Conservation (phyloP, 1,140 invertebrate genomes). For the Acromyrmex echinatior region DNA sequence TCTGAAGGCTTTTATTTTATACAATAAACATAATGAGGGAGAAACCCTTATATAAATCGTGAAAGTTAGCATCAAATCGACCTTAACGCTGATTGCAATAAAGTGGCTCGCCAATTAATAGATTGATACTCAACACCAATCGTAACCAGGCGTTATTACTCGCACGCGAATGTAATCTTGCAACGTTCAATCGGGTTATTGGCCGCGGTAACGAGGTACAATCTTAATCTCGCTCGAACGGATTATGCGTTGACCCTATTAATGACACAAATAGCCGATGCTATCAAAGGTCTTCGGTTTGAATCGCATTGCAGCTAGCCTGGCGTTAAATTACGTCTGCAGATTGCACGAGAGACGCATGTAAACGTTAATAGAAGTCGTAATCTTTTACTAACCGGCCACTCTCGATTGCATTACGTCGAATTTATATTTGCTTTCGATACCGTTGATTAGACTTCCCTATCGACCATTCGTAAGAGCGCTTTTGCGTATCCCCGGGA, state of each 20-base stretch:
- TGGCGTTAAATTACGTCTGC: conserved; percentile 29
- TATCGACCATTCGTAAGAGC: not conserved
- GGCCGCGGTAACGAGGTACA: conserved; percentile 42
- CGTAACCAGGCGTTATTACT: conserved; percentile 40
- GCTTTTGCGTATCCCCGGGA: not conserved
- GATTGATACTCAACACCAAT: conserved; percentile 38
- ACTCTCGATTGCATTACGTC: conserved; percentile 8
- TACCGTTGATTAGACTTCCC: not conserved
- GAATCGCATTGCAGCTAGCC: not conserved
- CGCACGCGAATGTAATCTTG: conserved; percentile 44
- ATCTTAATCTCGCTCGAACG: conserved; percentile 62
- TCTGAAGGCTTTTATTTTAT: not conserved
- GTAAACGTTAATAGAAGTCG: not conserved
- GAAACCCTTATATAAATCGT: too few relatives aligned
- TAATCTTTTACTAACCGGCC: not conserved
- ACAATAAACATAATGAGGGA: not conserved
- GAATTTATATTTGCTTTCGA: conserved; percentile 23
- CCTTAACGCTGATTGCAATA: not conserved
- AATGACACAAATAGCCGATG: conserved; percentile 44
- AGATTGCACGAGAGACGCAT: not conserved
- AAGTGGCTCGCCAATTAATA: conserved; percentile 43
- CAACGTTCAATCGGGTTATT: conserved; percentile 37
- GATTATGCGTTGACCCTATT: conserved; percentile 64
- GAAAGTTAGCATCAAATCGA: conserved; percentile 8
- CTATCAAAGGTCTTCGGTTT: conserved; percentile 18